phyloP scores from a whole-genome alignment of 2,113 vertebrate species.

The Saccopteryx leptura region DNA sequence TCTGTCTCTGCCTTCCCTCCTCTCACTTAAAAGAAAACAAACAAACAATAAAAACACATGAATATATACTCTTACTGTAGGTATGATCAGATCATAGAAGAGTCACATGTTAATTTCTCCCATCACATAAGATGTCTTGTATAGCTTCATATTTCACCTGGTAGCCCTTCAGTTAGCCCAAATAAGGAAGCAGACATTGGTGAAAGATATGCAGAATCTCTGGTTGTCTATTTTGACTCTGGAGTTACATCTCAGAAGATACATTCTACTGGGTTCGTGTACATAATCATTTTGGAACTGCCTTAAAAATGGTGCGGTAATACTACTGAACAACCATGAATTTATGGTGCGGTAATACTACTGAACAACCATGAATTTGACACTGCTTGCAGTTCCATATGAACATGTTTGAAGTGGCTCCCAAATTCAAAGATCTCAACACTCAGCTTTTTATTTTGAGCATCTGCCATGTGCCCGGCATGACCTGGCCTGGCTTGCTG shows the following conservation, averaged over 20 bases:
- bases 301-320: not conserved
- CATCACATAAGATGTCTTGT: not conserved
- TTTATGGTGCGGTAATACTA: not conserved
- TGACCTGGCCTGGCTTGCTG: not conserved
- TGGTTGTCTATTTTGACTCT: not conserved
- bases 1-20: too few relatives aligned
- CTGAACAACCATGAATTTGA: not conserved
- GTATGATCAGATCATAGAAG: not conserved
- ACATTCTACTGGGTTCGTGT: not conserved
- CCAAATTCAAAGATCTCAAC: not conserved
- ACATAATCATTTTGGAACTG: not conserved
- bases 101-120: not conserved
- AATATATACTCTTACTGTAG: not conserved
- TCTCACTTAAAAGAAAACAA: too few relatives aligned
- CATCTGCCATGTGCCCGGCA: not conserved
- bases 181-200: not conserved
- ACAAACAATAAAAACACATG: not conserved
- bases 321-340: not conserved
- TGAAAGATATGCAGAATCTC: not conserved
- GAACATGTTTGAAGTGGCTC: not conserved
- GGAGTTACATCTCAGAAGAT: not conserved
- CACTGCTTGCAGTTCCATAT: not conserved
- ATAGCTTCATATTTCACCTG: not conserved
- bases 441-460: not conserved
- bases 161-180: not conserved